Base-by-base conservation (phyloP, 2,888 invertebrate species). In the Lepidonotus clava region DNA sequence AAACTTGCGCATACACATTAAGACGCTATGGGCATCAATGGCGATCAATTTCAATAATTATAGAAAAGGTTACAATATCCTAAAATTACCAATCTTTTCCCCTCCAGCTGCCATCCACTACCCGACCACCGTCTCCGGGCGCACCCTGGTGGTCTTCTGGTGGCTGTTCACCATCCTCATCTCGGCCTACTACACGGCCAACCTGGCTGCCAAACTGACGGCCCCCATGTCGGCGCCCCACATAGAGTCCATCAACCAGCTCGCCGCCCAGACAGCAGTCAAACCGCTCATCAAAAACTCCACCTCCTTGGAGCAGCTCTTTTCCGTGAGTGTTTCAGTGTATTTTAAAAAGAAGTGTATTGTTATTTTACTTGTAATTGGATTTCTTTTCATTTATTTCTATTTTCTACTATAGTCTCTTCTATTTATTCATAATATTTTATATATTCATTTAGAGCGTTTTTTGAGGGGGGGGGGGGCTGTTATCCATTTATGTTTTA, bases 131-230 rank as follows among this genome's bases (percentile, higher is more conserved):
- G 32, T 61, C 24, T 90, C 91, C 0, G 90, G 88, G 2, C 85
- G 91, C 11, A 76, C 88, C n/a, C 85, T 91, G 21, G 85, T 90
- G 83, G 90, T 88, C 6, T 88, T 89, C 83, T 90, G 90, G 90
- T 91, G 91, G 91, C 67, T 90, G 56, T 90, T 89, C 87, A 89
- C 89, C 53, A 90, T 91, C 32, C 87, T 91, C 2, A 89, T 91
- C 71, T 88, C 88, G 6, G 89, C 90, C 38, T 88, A 89, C 46
- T 91, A 90, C 87, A 91, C 91, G 0, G 91, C 91, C 66, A 90
- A 90, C 83, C 88, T 91, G 86, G 90, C 90, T 6, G 91, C 90
- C 51, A 90, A 89, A 41, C 90, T 91, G 32, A 90, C 90, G 6
- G 89, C 90, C 32, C 88, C 89, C 18, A 88, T 90, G 6, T 85